Conservation (phyloP, 2,888 invertebrate genomes). For the Morinoia aosen region DNA sequence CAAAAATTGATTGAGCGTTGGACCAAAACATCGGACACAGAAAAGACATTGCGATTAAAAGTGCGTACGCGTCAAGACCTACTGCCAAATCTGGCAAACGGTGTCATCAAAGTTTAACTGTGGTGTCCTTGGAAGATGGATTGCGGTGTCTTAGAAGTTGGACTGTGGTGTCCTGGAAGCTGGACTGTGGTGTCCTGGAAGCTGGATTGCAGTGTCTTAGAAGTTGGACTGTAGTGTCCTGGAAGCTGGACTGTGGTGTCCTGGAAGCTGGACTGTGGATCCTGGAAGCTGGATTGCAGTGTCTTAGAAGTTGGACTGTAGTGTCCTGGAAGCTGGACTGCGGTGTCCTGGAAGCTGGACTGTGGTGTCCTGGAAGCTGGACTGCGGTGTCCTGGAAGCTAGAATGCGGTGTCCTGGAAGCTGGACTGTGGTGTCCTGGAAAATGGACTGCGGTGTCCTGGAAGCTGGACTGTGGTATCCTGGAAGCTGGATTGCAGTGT, state of each 20-base stretch:
- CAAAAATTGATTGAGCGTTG: background rate
- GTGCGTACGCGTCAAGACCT: background rate
- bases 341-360: background rate
- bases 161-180: background rate
- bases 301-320: background rate
- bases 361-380: no score
- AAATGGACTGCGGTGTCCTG: no score
- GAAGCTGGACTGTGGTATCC: no score
- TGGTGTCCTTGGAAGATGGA: background rate
- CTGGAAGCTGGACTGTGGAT: background rate
- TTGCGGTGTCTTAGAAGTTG: background rate
- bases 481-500: no score
- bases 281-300: background rate
- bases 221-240: background rate
- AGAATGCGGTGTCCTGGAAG: no score
- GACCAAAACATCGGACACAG: background rate
- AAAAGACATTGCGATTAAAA: background rate
- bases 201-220: background rate
- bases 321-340: background rate
- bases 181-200: background rate
- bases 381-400: no score
- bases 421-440: no score
- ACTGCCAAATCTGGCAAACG: no score
- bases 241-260: background rate
- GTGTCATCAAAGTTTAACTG: background rate